phyloP scores from a whole-genome alignment of 2,797 vertebrate genomes.

The Artibeus lituratus region DNA sequence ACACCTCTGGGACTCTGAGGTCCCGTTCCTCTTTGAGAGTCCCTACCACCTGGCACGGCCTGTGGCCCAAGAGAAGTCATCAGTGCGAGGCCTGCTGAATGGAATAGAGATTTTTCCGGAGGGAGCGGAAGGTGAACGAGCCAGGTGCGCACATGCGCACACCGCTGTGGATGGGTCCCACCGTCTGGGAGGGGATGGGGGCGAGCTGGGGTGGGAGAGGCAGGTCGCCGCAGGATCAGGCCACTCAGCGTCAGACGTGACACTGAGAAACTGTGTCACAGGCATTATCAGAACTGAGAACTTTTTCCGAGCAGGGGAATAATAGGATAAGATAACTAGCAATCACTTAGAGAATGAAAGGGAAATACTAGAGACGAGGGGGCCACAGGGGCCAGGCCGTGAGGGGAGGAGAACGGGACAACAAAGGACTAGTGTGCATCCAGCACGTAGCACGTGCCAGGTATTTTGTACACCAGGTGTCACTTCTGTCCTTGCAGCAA shows the following conservation, averaged over 20 bases:
- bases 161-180: background rate
- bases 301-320: background rate
- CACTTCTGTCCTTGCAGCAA: background rate
- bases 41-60: background rate
- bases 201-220: background rate
- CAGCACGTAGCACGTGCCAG: background rate
- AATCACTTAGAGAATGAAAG: background rate
- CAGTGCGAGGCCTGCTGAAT: background rate
- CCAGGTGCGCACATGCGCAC: background rate
- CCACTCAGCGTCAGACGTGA: background rate
- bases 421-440: background rate
- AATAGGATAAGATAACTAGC: background rate
- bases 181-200: background rate
- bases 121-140: background rate
- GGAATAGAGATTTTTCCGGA: background rate
- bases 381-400: background rate
- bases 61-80: background rate
- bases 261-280: too few relatives aligned
- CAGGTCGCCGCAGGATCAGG: background rate
- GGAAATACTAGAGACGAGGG: background rate
- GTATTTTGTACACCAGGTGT: background rate
- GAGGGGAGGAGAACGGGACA: background rate
- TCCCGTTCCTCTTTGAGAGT: background rate
- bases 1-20: background rate
- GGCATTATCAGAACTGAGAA: background rate